phyloP scores from a whole-genome alignment of 2,888 invertebrate species.

The Thecocarcelia acutangulata region DNA sequence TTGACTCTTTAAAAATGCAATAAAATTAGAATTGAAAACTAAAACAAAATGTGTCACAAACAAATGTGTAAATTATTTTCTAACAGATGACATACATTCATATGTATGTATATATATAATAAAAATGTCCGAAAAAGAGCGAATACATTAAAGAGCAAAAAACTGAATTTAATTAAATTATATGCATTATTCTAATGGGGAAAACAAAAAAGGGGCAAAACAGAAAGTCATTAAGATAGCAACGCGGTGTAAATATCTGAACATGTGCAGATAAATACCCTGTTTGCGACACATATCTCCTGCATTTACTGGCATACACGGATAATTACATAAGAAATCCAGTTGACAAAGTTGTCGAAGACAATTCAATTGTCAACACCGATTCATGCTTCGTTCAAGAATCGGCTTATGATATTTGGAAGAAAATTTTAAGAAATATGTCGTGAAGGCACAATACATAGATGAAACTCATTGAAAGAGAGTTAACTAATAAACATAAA shows the following conservation, averaged over 20 bases:
- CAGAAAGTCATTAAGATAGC: conserved; percentile 1
- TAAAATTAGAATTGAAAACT: conserved; percentile 1
- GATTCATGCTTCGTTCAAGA: no score
- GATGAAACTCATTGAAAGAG: no score
- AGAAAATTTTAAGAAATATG: no score
- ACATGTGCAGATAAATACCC: conserved; percentile 66
- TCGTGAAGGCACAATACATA: no score
- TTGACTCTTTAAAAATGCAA: no score
- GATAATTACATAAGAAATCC: no score
- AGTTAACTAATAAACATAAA: no score
- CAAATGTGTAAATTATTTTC: conserved; percentile 48
- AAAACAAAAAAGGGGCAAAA: conserved; percentile 28
- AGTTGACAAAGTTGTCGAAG: no score
- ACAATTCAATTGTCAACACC: no score
- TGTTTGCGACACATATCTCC: conserved; percentile 46
- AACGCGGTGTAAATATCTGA: conserved; percentile 43
- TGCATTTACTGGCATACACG: conserved; percentile 11
- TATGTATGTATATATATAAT: no score
- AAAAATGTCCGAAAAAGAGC: conserved; percentile 17
- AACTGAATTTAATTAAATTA: conserved; percentile 64
- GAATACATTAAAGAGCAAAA: conserved; percentile 18
- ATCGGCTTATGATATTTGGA: no score
- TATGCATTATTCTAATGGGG: conserved; percentile 19
- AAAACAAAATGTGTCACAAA: conserved; percentile 48
- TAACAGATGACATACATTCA: conserved; percentile 54